Evolutionary conservation across 2,113 vertebrate genomes (phyloP), one percentile per base, ranked within the genome.

Genomic region (human): DNA sequence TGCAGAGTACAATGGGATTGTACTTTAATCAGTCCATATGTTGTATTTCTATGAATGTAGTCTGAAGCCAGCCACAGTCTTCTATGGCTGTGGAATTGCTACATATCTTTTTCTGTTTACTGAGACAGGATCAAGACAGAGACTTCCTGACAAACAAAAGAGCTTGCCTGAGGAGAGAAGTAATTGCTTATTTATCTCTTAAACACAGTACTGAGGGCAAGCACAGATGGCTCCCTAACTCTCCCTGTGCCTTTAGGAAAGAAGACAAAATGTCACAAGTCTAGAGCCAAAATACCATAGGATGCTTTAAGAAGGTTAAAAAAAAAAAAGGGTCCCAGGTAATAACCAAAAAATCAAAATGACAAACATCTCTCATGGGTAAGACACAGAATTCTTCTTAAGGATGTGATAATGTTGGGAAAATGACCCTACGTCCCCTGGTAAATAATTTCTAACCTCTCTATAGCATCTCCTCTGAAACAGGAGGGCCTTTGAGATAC

Each of bases 101-200:
- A 14, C 48, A 45, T 27, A 50, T 89, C 83, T 80, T 72, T 85
- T 97, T 40, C 92, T 80, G 55, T 52, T 94, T 91, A 93, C 59
- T 79, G 38, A 57, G 93, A 89, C 48, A 72, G 48, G 27, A 52
- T 3, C 3, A 96, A 76, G 40, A 64, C 94, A 97, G 68, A 93
- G 96, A 52, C 87, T 98, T 84, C 96, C 79, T 3, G 0, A 30
- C 88, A 76, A 96, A 52, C 87, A 96, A 94, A 32, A 91, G 48
- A 78, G 78, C 70, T 94, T 97, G 85, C 73, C 90, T 97, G 97
- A 98, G 95, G 98, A 97, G n/a, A 97, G 72, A 95, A 93, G 92
- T 95, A 98, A 98, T 97, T 98, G 97, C 93, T 98, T 98, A 97
- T 98, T 96, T 94, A 89, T 96, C 90, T 97, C 88, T 94, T 76